These are phyloP conservation scores for Drosophila ezoana DNA, from an alignment of 2,888 invertebrate species.

Conservation along the genomic window DNA sequence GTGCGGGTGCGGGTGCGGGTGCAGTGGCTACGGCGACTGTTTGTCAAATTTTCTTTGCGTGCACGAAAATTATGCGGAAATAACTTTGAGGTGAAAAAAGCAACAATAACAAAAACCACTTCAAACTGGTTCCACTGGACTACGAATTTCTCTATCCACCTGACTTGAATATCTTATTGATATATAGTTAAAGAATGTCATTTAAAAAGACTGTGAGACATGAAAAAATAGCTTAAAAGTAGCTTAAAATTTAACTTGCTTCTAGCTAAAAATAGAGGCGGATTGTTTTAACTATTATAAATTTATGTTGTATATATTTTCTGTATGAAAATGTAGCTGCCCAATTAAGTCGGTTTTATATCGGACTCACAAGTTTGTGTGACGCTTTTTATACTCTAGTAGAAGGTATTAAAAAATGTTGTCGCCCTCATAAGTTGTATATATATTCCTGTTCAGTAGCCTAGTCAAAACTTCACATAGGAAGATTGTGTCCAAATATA, in stretches of 20 bases:
- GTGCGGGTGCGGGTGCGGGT: not conserved
- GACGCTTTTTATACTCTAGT: constrained; percentile 1
- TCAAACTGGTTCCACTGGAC: not conserved
- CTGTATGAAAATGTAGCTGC: not conserved
- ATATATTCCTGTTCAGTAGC: too few relatives aligned
- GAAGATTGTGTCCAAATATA: too few relatives aligned
- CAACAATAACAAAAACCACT: constrained; percentile 16
- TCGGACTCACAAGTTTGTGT: not conserved
- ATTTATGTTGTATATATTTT: not conserved
- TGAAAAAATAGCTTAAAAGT: too few relatives aligned
- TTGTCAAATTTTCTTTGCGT: constrained; percentile 68
- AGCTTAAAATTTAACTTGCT: too few relatives aligned
- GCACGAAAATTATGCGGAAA: constrained; percentile 58
- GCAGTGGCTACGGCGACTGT: constrained; percentile 48
- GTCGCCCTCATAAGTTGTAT: too few relatives aligned
- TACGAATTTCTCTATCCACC: not conserved
- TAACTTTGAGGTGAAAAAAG: constrained; percentile 26
- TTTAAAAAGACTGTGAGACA: too few relatives aligned
- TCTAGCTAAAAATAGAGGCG: too few relatives aligned
- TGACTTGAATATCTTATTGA: too few relatives aligned
- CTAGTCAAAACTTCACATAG: too few relatives aligned
- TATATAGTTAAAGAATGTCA: too few relatives aligned
- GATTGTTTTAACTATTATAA: too few relatives aligned
- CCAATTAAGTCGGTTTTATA: not conserved
- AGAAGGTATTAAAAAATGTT: too few relatives aligned